Evolutionary conservation across 2,113 vertebrate species (phyloP).

Genomic region (Smithornis capensis): DNA sequence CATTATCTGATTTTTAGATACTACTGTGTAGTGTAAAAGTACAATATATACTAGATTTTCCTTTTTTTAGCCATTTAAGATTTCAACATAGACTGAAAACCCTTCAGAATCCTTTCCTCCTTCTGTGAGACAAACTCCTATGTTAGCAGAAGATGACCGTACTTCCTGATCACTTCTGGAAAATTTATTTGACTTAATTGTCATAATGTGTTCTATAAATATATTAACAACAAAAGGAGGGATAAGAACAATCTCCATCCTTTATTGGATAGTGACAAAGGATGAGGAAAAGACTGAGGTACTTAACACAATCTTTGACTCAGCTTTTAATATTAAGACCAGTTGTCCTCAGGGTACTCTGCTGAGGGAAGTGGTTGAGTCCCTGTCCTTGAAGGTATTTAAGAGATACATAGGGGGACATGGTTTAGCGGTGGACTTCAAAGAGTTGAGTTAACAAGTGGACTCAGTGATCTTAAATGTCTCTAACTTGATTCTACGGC

Average conservation of each 20-base stretch:
- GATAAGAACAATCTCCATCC: not conserved
- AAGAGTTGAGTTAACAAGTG: not conserved
- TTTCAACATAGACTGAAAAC: not conserved
- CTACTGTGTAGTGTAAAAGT: not conserved
- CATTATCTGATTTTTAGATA: not conserved
- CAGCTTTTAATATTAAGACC: not conserved
- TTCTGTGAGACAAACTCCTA: not conserved
- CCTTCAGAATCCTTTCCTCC: not conserved
- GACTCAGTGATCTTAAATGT: not conserved
- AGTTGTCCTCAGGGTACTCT: not conserved
- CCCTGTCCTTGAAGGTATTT: not conserved
- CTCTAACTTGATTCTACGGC: not conserved
- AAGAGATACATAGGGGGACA: not conserved
- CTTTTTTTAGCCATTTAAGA: not conserved
- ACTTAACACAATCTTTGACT: not conserved
- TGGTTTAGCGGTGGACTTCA: not conserved
- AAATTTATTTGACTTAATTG: not conserved
- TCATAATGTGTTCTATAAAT: not conserved
- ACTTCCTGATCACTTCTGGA: not conserved
- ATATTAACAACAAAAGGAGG: rapidly evolving
- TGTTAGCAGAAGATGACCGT: not conserved
- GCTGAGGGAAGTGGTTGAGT: not conserved
- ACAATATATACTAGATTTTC: not conserved
- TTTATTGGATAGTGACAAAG: not conserved
- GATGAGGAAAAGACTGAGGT: not conserved